Evolutionary conservation across 1,140 invertebrate genomes (phyloP).

Genomic region (Heliconius nattereri): DNA sequence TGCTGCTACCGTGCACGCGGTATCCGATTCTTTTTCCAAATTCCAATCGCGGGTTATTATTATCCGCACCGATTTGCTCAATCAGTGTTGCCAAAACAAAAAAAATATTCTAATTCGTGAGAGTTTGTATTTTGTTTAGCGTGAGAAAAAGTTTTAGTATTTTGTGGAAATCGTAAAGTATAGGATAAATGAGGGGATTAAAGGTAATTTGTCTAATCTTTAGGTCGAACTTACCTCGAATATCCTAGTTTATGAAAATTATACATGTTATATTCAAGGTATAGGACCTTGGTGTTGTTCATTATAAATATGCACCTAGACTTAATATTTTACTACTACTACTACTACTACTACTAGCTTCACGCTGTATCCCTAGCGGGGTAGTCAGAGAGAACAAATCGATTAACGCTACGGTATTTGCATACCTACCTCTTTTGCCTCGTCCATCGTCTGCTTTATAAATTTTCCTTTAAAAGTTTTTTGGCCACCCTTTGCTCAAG

Average conservation of each 20-base stretch:
- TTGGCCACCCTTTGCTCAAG: too few species aligned
- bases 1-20: constrained; percentile 74
- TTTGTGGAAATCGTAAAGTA: constrained; percentile 39
- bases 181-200: constrained; percentile 38
- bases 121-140: constrained; percentile 59
- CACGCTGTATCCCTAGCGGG: too few species aligned
- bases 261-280: neutral
- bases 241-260: constrained; percentile 19
- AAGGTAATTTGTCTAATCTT: constrained; percentile 39
- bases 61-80: constrained; percentile 67
- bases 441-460: too few species aligned
- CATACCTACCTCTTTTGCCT: too few species aligned
- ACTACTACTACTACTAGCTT: too few species aligned
- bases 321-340: too few species aligned
- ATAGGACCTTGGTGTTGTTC: neutral
- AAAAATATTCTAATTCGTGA: constrained; percentile 71
- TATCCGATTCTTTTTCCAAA: constrained; percentile 59
- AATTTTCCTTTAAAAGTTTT: too few species aligned
- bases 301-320: neutral
- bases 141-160: constrained; percentile 59
- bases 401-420: too few species aligned
- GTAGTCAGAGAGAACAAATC: too few species aligned
- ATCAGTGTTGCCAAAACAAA: constrained; percentile 60
- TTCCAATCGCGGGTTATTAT: constrained; percentile 65
- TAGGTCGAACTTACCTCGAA: constrained; percentile 28